These are phyloP conservation scores for Hyposmocoma kahamanoa DNA, from an alignment of 1,140 invertebrate genomes.

Conservation along the genomic window DNA sequence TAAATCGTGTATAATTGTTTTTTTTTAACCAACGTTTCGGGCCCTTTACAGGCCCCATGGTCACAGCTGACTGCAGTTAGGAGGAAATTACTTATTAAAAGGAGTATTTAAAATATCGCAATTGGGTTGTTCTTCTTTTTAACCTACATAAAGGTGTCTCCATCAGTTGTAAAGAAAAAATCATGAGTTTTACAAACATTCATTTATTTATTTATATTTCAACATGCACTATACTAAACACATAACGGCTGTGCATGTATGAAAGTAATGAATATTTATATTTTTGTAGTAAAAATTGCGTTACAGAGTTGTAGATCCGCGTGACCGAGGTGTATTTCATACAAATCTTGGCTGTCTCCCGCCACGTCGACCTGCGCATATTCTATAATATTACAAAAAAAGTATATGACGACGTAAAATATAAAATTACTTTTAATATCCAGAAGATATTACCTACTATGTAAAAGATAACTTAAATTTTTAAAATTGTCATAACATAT, in stretches of 20 bases:
- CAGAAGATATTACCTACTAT: constrained; percentile 3
- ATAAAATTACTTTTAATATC: constrained; percentile 4
- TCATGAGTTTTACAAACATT: not conserved
- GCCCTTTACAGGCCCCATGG: too few relatives aligned
- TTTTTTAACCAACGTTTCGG: too few relatives aligned
- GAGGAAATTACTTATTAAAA: too few relatives aligned
- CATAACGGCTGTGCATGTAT: not conserved
- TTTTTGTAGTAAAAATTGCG: not conserved
- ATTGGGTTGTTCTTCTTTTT: not conserved
- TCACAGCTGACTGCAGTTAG: too few relatives aligned
- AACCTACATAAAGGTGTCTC: not conserved
- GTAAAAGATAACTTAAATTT: constrained; percentile 4
- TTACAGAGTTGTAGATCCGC: not conserved
- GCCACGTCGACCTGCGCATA: not conserved
- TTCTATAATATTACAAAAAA: not conserved
- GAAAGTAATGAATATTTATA: not conserved
- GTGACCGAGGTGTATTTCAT: not conserved
- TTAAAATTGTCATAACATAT: not conserved
- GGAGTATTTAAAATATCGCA: too few relatives aligned
- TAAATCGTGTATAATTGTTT: too few relatives aligned
- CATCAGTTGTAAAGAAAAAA: not conserved
- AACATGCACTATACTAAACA: not conserved
- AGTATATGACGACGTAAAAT: not conserved
- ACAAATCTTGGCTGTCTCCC: not conserved
- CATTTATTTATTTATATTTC: not conserved